Conservation (phyloP, 2,113 vertebrate genomes). For the Etia nguti region DNA sequence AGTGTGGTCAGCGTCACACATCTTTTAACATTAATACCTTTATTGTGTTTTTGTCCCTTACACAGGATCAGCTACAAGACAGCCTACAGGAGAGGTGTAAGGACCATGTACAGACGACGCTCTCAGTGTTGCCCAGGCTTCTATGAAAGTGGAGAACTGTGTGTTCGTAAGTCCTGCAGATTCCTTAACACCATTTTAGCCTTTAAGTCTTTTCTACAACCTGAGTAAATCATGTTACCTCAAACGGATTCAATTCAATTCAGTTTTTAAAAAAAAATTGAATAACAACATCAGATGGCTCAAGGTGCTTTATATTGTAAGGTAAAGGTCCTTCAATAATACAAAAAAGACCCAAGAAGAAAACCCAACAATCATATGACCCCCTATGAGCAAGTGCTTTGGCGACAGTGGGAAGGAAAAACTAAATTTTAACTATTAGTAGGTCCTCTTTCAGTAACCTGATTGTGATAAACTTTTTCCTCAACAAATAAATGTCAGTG, state of each 20-base stretch:
- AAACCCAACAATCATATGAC: not conserved
- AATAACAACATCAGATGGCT: not conserved
- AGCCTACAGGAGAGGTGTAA: conserved; percentile 85
- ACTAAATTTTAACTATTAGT: accelerated
- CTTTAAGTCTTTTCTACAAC: not conserved
- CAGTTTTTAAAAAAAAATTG: not conserved
- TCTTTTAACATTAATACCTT: not conserved
- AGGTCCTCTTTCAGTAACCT: not conserved
- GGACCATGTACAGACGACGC: conserved; percentile 89
- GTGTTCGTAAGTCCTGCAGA: conserved; percentile 78
- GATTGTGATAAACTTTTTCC: not conserved
- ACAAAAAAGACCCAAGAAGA: not conserved
- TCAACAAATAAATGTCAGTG: not conserved
- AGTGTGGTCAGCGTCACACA: not conserved
- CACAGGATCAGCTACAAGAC: conserved; percentile 82
- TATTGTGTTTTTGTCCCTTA: not conserved
- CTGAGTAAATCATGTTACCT: not conserved
- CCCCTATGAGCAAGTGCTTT: not conserved
- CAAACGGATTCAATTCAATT: not conserved
- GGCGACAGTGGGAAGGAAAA: not conserved
- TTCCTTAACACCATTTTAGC: not conserved
- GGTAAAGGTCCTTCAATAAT: not conserved
- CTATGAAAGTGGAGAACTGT: conserved; percentile 85
- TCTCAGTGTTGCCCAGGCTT: conserved; percentile 94
- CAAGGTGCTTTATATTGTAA: not conserved